Percentiles rank a stretch among this genome's conserved stretches.
phyloP scores from a whole-genome alignment of 2,888 invertebrate species.

The Cephus pygmeus region DNA sequence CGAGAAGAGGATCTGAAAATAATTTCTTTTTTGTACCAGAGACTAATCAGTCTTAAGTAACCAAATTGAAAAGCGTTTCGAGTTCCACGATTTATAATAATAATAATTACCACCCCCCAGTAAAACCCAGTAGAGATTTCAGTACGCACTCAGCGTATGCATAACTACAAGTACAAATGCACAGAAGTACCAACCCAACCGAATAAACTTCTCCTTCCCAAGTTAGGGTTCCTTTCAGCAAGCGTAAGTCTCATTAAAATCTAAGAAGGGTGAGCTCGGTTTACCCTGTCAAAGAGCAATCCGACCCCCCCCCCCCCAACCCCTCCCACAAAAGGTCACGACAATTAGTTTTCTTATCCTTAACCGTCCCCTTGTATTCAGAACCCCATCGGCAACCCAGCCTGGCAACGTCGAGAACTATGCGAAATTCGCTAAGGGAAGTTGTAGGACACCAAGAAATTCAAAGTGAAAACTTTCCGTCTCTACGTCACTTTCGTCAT shows the following conservation, averaged over 20 bases:
- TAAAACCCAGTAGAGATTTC: not conserved
- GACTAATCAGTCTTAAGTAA: too few species aligned
- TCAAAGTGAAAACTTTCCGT: not conserved
- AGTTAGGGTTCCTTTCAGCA: not conserved
- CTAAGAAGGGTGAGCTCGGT: not conserved
- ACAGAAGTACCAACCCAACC: not conserved
- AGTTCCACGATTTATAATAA: not conserved
- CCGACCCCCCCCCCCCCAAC: not conserved
- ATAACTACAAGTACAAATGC: not conserved
- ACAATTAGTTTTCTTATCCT: constrained; percentile 47
- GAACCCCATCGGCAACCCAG: not conserved
- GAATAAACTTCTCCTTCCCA: not conserved
- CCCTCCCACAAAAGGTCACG: constrained; percentile 15
- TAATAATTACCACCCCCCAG: not conserved
- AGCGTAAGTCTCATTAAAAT: constrained; percentile 32
- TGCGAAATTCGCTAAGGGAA: not conserved
- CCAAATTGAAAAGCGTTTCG: too few species aligned
- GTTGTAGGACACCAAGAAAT: constrained; percentile 14
- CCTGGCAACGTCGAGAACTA: not conserved
- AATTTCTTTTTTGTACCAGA: too few species aligned
- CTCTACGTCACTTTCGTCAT: not conserved
- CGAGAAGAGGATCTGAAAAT: too few species aligned
- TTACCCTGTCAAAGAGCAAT: constrained; percentile 1
- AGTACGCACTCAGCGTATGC: not conserved
- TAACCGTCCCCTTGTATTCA: not conserved